Conservation (phyloP, 1,140 invertebrate species). For the Pseudomyrmex flavicornis region DNA sequence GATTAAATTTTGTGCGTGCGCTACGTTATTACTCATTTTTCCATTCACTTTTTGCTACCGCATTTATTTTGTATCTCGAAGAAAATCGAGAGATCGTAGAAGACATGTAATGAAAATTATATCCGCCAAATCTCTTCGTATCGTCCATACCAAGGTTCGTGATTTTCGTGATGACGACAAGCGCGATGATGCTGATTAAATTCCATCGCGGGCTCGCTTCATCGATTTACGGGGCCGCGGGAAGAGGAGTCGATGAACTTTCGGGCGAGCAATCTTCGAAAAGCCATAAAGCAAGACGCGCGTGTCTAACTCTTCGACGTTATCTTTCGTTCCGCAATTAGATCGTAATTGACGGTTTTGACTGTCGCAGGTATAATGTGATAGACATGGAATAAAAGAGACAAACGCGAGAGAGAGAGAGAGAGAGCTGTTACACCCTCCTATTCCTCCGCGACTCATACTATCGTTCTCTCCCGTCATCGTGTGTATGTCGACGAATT, state of each 20-base stretch:
- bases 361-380: conserved; percentile 24
- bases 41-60: conserved; percentile 1
- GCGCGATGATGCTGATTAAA: conserved; percentile 63
- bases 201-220: conserved; percentile 30
- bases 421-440: conserved; percentile 53
- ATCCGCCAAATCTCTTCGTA: conserved; percentile 32
- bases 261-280: conserved; percentile 52
- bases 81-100: background rate
- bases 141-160: conserved; percentile 25
- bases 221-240: conserved; percentile 25
- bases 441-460: conserved; percentile 35
- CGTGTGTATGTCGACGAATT: conserved; percentile 48
- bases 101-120: conserved; percentile 29
- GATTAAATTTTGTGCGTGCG: conserved; percentile 3
- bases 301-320: conserved; percentile 8
- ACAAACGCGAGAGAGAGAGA: conserved; percentile 59
- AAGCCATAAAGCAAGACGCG: conserved; percentile 38
- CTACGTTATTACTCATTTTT: conserved; percentile 21
- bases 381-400: conserved; percentile 55
- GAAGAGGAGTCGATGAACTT: conserved; percentile 60
- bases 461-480: background rate
- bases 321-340: conserved; percentile 59
- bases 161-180: conserved; percentile 45
- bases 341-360: conserved; percentile 67
- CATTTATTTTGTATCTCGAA: conserved; percentile 4